These are phyloP conservation scores for Sabatieria punctata DNA, from an alignment of 2,888 invertebrate species.

Conservation along the genomic window DNA sequence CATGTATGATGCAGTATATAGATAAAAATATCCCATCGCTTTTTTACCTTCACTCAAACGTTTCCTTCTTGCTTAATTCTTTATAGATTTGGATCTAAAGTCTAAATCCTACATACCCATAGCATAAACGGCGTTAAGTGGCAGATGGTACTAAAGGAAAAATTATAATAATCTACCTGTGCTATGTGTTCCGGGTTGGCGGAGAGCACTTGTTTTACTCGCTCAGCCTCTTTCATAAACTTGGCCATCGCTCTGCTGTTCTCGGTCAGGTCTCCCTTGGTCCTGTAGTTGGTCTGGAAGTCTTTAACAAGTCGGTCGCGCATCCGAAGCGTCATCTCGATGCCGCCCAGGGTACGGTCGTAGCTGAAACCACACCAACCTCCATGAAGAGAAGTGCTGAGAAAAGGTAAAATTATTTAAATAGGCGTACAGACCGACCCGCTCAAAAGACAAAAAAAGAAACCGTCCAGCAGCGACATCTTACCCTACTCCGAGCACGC, in stretches of 20 bases:
- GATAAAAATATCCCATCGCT: too few relatives aligned
- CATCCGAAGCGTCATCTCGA: constrained; percentile 76
- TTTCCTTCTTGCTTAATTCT: too few relatives aligned
- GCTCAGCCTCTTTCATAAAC: constrained; percentile 82
- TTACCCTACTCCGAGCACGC: constrained; percentile 75
- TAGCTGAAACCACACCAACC: constrained; percentile 33
- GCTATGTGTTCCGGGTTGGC: constrained; percentile 85
- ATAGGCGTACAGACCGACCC: not conserved
- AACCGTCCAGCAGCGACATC: not conserved
- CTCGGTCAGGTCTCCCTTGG: constrained; percentile 56
- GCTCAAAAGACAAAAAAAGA: not conserved
- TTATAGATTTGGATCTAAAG: too few relatives aligned
- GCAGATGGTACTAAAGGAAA: too few relatives aligned
- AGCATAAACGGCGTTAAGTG: too few relatives aligned
- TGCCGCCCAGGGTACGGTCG: constrained; percentile 72
- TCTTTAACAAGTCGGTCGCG: constrained; percentile 69
- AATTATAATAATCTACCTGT: too few relatives aligned
- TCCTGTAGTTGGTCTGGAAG: constrained; percentile 43
- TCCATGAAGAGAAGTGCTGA: not conserved
- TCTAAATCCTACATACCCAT: too few relatives aligned
- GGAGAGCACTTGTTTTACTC: constrained; percentile 78
- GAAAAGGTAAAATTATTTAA: not conserved
- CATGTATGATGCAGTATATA: too few relatives aligned
- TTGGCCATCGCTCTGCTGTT: constrained; percentile 82
- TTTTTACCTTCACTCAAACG: too few relatives aligned